phyloP scores from a whole-genome alignment of 2,797 vertebrate genomes.

The Rhinophrynus dorsalis region DNA sequence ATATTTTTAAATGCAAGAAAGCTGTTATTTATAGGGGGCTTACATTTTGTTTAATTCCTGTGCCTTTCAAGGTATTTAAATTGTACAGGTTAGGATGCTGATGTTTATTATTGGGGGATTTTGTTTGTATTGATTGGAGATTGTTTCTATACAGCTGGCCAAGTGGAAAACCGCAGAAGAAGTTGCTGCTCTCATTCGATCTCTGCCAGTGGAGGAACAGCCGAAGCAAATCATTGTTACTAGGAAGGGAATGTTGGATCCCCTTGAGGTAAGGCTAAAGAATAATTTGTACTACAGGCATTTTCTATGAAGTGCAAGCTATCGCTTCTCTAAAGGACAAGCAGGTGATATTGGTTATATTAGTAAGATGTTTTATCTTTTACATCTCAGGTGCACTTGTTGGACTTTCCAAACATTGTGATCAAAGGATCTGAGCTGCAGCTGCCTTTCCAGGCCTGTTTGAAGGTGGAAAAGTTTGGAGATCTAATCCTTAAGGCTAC shows the following conservation, averaged over 20 bases:
- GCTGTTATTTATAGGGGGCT: no score
- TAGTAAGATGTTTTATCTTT: no score
- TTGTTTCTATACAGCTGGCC: conserved; percentile 77
- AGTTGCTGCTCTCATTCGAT: conserved; percentile 97
- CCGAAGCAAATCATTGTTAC: conserved; percentile 99
- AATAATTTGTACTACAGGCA: not conserved
- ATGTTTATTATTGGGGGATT: no score
- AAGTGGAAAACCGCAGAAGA: conserved; percentile 99
- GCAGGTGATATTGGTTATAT: no score
- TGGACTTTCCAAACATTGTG: conserved; percentile 99
- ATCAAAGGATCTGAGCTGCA: conserved; percentile 98
- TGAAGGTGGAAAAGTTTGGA: conserved; percentile 98
- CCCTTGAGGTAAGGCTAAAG: conserved; percentile 81
- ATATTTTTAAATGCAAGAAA: no score
- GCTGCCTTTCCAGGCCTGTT: conserved; percentile 97
- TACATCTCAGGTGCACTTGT: conserved; percentile 87
- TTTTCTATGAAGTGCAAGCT: no score
- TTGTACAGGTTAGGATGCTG: no score
- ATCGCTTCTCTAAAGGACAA: no score
- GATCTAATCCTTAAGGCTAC: conserved; percentile 98
- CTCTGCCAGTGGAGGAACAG: conserved; percentile 96
- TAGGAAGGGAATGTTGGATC: conserved; percentile 98
- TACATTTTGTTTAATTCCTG: no score
- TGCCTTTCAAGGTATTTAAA: no score
- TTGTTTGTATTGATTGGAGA: no score